Percentiles rank a stretch among this genome's conserved stretches.
phyloP scores from a whole-genome alignment of 2,888 invertebrate genomes.

The Leistus spinibarbis region DNA sequence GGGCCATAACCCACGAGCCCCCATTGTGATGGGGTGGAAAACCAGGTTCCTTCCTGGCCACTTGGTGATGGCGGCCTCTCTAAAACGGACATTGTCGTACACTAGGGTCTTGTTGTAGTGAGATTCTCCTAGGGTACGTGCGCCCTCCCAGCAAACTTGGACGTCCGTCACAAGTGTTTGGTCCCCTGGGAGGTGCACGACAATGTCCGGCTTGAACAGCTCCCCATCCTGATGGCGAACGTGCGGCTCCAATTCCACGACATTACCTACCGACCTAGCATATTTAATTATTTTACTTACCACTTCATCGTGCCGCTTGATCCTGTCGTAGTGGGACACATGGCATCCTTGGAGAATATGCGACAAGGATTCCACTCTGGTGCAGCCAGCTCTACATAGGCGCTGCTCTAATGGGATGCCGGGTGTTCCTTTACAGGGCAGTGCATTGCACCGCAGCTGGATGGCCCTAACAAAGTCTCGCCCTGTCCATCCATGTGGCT shows the following conservation, averaged over 20 bases:
- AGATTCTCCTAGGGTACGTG: not conserved
- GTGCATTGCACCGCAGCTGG: conserved; percentile 43
- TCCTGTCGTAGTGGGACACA: conserved; percentile 40
- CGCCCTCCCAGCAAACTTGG: conserved; percentile 36
- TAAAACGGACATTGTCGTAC: conserved; percentile 7
- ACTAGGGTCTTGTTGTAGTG: conserved; percentile 4
- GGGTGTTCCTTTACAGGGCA: conserved; percentile 45
- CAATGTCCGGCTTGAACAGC: not conserved
- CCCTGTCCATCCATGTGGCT: conserved; percentile 45
- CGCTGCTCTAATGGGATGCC: conserved; percentile 41
- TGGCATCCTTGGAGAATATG: conserved; percentile 46
- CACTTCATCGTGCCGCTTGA: conserved; percentile 40
- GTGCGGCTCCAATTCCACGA: conserved; percentile 1
- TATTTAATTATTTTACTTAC: not conserved
- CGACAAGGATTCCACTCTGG: conserved; percentile 41
- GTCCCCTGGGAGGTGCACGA: not conserved
- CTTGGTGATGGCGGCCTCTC: not conserved
- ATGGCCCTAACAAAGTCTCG: conserved; percentile 45
- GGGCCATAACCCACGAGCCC: conserved; percentile 26
- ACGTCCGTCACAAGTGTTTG: conserved; percentile 1
- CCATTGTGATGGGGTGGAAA: conserved; percentile 12
- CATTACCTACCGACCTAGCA: not conserved
- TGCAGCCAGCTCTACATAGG: conserved; percentile 44
- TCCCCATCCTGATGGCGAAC: conserved; percentile 7
- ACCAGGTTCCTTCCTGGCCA: not conserved